phyloP scores from a whole-genome alignment of 2,797 vertebrate genomes.

The Enteromius trimaculatus region DNA sequence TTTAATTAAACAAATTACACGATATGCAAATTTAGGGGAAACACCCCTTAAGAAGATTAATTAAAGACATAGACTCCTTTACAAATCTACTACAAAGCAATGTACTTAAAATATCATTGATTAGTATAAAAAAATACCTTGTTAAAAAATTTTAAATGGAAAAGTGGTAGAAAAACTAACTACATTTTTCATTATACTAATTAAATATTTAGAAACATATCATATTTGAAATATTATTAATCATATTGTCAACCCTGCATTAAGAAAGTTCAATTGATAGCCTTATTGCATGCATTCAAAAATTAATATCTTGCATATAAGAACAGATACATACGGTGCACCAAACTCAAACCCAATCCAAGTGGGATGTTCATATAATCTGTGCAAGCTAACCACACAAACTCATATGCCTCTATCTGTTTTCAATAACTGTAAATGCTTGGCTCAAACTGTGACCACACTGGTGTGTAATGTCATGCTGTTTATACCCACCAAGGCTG shows the following conservation, averaged over 20 bases:
- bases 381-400: conserved; percentile 13
- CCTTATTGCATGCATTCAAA: not conserved
- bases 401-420: conserved; percentile 35
- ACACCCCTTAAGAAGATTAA: not conserved
- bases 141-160: not conserved
- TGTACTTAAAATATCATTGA: not conserved
- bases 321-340: not conserved
- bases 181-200: not conserved
- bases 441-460: conserved; percentile 43
- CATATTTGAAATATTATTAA: not conserved
- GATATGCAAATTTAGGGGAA: not conserved
- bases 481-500: conserved; percentile 28
- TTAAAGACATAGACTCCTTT: not conserved
- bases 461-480: conserved; percentile 42
- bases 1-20: not conserved
- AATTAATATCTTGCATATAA: not conserved
- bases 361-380: conserved; percentile 15
- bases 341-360: not conserved
- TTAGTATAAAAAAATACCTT: not conserved
- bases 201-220: not conserved
- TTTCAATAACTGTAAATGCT: conserved; percentile 41
- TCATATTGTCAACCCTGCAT: not conserved
- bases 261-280: not conserved
- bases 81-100: no score
- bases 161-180: not conserved